Evolutionary conservation across 2,797 vertebrate genomes (phyloP).

Genomic region (Tiaroga cobitis): DNA sequence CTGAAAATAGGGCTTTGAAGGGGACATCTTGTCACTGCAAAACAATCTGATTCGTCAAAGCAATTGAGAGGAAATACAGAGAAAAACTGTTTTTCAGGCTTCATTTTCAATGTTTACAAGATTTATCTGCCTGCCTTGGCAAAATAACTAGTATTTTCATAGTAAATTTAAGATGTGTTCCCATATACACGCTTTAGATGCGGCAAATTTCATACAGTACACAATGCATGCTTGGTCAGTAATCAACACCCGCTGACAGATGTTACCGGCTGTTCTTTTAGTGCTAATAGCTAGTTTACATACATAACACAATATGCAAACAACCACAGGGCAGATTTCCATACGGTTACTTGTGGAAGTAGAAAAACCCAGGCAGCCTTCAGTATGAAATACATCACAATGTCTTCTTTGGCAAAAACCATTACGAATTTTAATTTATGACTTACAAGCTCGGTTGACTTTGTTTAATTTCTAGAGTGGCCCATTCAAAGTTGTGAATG

Average conservation of each 20-base stretch:
- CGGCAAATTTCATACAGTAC: background rate
- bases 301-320: constrained; percentile 5
- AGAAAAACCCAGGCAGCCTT: background rate
- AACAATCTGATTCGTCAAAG: constrained; percentile 22
- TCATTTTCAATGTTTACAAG: background rate
- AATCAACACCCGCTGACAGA: constrained; percentile 34
- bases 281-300: constrained; percentile 15
- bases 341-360: background rate
- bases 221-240: constrained; percentile 37
- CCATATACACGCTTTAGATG: constrained; percentile 1
- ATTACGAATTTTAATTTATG: constrained; percentile 55
- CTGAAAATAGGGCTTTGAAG: background rate
- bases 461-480: constrained; percentile 59
- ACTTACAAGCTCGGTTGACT: constrained; percentile 56
- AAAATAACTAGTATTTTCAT: background rate
- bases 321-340: background rate
- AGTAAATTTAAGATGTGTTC: background rate
- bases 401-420: constrained; percentile 21
- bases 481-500: constrained; percentile 52
- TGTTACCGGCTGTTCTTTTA: constrained; percentile 8
- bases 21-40: constrained; percentile 24
- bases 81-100: background rate
- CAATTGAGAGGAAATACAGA: constrained; percentile 1
- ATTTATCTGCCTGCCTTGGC: background rate
- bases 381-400: background rate